Evolutionary conservation across 2,113 vertebrate species (phyloP).

Genomic region (Scatophagus argus): DNA sequence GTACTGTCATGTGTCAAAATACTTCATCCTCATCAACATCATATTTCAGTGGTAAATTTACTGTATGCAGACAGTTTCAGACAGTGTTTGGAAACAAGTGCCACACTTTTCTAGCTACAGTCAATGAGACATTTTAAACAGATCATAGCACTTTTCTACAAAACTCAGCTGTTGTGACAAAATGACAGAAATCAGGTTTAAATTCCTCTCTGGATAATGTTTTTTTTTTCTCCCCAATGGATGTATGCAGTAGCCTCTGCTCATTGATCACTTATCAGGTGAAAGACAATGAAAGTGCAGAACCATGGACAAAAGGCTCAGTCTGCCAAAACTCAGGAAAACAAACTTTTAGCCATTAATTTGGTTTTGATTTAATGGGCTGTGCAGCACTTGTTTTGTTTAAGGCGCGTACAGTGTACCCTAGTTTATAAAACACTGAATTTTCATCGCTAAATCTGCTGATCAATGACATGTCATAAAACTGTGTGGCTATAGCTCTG

Average conservation of each 20-base stretch:
- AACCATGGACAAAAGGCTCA: constrained; percentile 52
- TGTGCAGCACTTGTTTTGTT: constrained; percentile 42
- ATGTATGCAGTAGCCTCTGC: background rate
- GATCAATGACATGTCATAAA: constrained; percentile 28
- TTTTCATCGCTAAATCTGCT: constrained; percentile 42
- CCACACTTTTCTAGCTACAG: background rate
- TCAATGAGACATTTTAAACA: background rate
- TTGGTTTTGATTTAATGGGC: constrained; percentile 24
- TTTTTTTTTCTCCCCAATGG: background rate
- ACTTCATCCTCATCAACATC: too few relatives aligned
- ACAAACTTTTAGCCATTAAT: constrained; percentile 16
- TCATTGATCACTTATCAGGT: constrained; percentile 1
- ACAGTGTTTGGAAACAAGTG: constrained; percentile 16
- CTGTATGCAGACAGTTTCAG: constrained; percentile 47
- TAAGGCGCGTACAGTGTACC: constrained; percentile 17
- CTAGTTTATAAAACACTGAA: constrained; percentile 64
- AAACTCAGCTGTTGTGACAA: constrained; percentile 3
- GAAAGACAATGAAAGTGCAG: constrained; percentile 16
- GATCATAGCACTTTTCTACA: background rate
- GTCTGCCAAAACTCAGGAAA: constrained; percentile 72
- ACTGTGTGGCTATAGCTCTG: constrained; percentile 24
- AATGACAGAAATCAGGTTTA: background rate
- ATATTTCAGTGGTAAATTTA: constrained; percentile 28
- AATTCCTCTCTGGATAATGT: constrained; percentile 1
- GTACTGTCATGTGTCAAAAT: constrained; percentile 42